Conservation (phyloP, 2,797 vertebrate genomes). For the Hipposideros larvatus region DNA sequence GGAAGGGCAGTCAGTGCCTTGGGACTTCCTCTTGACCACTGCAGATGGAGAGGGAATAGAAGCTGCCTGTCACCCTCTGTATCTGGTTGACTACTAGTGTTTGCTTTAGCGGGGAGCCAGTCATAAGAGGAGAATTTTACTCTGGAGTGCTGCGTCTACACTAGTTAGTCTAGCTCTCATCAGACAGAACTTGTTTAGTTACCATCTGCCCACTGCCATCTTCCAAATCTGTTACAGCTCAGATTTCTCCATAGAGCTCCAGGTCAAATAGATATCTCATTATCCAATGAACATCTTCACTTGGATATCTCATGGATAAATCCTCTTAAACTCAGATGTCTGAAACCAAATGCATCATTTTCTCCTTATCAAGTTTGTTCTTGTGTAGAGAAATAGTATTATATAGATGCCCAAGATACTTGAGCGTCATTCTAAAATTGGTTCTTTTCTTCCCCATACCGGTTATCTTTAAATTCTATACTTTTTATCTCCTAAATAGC, state of each 20-base stretch:
- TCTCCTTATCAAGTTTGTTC: constrained; percentile 18
- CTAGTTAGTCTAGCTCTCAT: neutral
- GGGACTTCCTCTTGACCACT: neutral
- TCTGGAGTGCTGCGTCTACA: neutral
- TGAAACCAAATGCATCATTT: neutral
- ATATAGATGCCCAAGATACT: neutral
- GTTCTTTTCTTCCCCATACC: neutral
- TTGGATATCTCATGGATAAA: neutral
- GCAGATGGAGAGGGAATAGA: neutral
- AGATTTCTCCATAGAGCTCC: constrained; percentile 1
- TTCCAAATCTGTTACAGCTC: neutral
- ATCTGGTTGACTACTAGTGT: neutral
- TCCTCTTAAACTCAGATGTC: neutral
- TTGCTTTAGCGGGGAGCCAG: neutral
- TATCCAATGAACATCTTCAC: neutral
- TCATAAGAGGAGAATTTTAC: neutral
- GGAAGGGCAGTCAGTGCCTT: neutral
- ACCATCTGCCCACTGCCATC: neutral
- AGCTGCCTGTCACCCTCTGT: neutral
- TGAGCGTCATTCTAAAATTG: neutral
- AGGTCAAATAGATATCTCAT: neutral
- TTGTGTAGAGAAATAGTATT: constrained; percentile 43
- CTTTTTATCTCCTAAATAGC: neutral
- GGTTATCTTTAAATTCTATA: neutral
- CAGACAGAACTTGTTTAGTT: neutral